Conservation (phyloP, 1,140 invertebrate genomes). For the Oreohelix idahoensis region DNA sequence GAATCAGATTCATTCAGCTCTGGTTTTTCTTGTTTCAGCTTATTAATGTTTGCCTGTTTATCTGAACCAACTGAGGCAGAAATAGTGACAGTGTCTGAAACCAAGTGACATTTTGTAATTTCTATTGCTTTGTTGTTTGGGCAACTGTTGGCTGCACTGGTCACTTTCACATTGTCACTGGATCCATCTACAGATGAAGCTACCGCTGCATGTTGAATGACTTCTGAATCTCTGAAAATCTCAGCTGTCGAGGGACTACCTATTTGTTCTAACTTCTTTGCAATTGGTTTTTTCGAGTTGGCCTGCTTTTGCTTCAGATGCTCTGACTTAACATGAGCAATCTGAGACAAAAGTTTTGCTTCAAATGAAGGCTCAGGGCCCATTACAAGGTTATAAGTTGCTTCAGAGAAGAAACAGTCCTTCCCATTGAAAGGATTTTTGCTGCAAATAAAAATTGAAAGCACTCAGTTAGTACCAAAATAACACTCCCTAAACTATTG, state of each 20-base stretch:
- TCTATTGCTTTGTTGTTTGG: background rate
- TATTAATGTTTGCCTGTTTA: background rate
- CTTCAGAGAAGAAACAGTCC: slow-evolving; percentile 25
- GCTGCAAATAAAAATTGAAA: background rate
- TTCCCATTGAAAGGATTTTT: slow-evolving; percentile 21
- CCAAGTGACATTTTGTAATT: background rate
- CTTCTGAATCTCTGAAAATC: background rate
- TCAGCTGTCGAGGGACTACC: background rate
- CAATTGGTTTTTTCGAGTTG: background rate
- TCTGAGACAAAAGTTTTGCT: slow-evolving; percentile 9
- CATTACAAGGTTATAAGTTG: slow-evolving; percentile 8
- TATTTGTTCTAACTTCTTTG: background rate
- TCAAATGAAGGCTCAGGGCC: slow-evolving; percentile 30
- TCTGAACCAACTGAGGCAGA: background rate
- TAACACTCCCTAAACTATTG: background rate
- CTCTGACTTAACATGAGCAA: slow-evolving; percentile 10
- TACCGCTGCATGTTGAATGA: background rate
- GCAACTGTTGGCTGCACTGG: background rate
- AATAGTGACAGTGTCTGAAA: background rate
- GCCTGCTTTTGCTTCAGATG: background rate
- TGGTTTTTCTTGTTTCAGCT: background rate
- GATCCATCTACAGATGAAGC: background rate
- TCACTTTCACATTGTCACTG: background rate
- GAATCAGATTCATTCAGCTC: background rate
- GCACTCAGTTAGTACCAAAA: background rate